A percentile compares a stretch with the other conserved stretches of the same genome.
Evolutionary conservation across 1,140 invertebrate species (phyloP).

Genomic region (Vollenhovia emeryi): DNA sequence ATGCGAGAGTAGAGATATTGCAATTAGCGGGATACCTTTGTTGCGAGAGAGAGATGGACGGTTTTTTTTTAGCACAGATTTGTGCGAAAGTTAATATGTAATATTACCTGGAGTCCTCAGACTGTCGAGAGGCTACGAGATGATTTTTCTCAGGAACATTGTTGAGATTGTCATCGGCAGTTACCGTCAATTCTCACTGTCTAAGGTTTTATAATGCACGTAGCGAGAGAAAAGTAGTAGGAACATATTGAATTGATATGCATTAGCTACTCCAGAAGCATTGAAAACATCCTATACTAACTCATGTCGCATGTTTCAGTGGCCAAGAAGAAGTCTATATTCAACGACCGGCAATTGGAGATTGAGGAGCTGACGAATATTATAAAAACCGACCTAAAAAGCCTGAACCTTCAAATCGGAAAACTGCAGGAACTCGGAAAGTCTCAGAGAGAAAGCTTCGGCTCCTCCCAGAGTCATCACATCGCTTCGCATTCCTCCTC

Average conservation of each 20-base stretch:
- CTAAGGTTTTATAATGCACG: not conserved
- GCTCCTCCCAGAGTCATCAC: slow-evolving; percentile 89
- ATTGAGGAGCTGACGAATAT: slow-evolving; percentile 99
- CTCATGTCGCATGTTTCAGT: slow-evolving; percentile 88
- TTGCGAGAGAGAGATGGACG: not conserved
- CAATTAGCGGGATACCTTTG: not conserved
- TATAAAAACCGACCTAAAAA: slow-evolving; percentile 98
- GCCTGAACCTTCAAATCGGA: slow-evolving; percentile 98
- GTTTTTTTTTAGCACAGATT: not conserved
- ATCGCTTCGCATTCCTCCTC: slow-evolving; percentile 98
- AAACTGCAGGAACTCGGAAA: slow-evolving; percentile 92
- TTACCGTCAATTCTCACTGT: not conserved
- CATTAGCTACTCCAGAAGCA: not conserved
- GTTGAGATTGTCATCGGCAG: not conserved
- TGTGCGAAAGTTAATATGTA: not conserved
- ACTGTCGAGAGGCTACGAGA: not conserved
- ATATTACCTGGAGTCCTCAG: too few relatives aligned
- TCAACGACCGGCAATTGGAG: slow-evolving; percentile 97
- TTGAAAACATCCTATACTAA: not conserved
- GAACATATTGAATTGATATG: not conserved
- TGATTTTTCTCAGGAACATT: not conserved
- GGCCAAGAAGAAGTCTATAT: slow-evolving; percentile 98
- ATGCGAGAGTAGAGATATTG: too few relatives aligned
- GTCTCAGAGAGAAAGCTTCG: slow-evolving; percentile 87
- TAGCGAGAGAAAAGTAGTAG: not conserved